Conservation (phyloP, 2,888 invertebrate species). For the Acanthosepion pharaonis region DNA sequence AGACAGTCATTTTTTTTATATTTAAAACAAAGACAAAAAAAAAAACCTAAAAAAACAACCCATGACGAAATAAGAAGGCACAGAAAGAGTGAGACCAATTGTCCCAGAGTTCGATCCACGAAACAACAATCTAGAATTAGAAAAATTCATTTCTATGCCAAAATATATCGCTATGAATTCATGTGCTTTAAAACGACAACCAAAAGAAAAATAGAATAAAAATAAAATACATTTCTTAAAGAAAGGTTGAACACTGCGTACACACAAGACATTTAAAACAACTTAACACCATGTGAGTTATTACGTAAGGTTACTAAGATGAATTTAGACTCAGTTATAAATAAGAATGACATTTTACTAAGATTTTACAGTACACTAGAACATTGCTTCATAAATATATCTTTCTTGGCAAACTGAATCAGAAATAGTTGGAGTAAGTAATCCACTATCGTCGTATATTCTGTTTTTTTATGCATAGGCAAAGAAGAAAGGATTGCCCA, state of each 20-base stretch:
- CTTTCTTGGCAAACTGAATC: background rate
- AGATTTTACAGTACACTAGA: background rate
- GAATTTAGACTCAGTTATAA: background rate
- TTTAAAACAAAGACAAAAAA: background rate
- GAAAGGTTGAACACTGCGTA: background rate
- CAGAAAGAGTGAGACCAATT: background rate
- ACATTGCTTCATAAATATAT: background rate
- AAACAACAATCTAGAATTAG: background rate
- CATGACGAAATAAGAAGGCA: background rate
- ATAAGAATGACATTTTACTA: no score
- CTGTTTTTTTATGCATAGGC: background rate
- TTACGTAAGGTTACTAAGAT: background rate
- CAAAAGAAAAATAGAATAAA: background rate
- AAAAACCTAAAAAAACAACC: no score
- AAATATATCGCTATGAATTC: background rate
- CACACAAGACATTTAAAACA: background rate
- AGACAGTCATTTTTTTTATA: background rate
- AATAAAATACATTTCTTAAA: background rate
- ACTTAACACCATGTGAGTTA: background rate
- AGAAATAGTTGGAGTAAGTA: background rate
- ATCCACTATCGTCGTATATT: background rate
- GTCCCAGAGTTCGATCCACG: background rate
- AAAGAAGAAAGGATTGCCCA: background rate
- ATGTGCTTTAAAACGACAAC: background rate
- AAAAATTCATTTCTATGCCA: background rate